Conservation (phyloP, 2,113 vertebrate species). For the Leucoraja erinaceus region DNA sequence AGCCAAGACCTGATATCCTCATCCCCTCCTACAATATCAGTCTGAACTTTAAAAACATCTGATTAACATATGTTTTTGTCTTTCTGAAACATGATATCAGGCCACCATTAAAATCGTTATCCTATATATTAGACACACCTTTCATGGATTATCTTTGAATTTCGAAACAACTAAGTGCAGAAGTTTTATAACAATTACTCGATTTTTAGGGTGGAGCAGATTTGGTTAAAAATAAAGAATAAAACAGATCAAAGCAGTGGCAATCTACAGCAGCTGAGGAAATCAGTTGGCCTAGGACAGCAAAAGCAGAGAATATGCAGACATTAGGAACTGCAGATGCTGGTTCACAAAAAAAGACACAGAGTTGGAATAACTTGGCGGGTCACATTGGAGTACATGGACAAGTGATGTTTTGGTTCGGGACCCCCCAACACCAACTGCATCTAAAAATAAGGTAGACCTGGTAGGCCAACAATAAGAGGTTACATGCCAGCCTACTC, state of each 20-base stretch:
- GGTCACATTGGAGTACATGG: too few species aligned
- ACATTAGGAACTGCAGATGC: too few species aligned
- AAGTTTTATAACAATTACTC: neutral
- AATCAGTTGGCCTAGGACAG: too few species aligned
- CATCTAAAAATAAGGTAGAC: too few species aligned
- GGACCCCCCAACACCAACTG: too few species aligned
- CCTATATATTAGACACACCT: neutral
- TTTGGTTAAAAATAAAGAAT: neutral
- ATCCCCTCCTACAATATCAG: conserved; percentile 8
- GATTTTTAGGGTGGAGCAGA: neutral
- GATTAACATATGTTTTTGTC: neutral
- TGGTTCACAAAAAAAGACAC: too few species aligned
- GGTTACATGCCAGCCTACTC: too few species aligned
- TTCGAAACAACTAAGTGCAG: neutral
- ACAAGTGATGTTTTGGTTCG: too few species aligned
- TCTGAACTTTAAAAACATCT: conserved; percentile 4
- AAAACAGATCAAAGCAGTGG: neutral
- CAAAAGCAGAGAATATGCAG: too few species aligned
- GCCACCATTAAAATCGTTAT: neutral
- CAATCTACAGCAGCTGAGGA: neutral
- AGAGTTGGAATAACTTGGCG: too few species aligned
- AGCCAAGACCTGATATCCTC: conserved; percentile 18
- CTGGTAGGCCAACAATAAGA: too few species aligned
- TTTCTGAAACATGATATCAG: conserved; percentile 5
- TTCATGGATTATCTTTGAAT: neutral